Base-by-base conservation (phyloP, 2,888 invertebrate genomes). In the Argynnis bischoffii region DNA sequence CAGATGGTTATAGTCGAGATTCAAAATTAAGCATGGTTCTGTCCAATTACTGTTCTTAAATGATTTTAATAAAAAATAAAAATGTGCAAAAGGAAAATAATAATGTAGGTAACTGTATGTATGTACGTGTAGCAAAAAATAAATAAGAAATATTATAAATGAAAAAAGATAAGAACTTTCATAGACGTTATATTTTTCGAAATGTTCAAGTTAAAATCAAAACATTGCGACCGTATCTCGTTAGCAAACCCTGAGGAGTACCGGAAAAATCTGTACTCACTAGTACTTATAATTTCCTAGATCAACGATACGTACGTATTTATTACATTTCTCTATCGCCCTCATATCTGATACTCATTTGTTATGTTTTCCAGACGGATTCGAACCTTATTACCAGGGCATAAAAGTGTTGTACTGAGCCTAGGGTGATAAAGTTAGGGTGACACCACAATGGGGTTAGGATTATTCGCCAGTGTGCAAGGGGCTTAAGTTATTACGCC, bases 401-500 rank as follows among this genome's bases (percentile, higher is more conserved):
- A 79, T 78, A 78, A 69, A 65, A 67, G 48, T 47, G 18, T 65
- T 26, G 54, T 53, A 64, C 55, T 67, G 76, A 67, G 76, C 77
- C 74, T 79, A 80, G 84, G 83, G 91, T 87, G 82, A 74, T 77
- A 74, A 67, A 76, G 77, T 74, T 79, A 80, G 84, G 84, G 91
- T 88, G 83, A 75, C 77, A 75, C 76, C 77, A 90, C 87, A 90
- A 90, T 88, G 75, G 84, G 76, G 76, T 75, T 78, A 77, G 89
- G 89, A 89, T 90, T 88, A 89, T 81, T 80, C 74, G 77, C 79
- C 77, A 78, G 81, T 86, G 82, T 83, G 81, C 80, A 81, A 81
- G 83, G 85, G 84, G 89, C 86, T 91, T 89, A 91, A 84, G 82
- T 80, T 86, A 84, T 89, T 86, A 89, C 88, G 86, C 87, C 88